Evolutionary conservation across 2,113 vertebrate genomes (phyloP).

Genomic region (Pica pica): DNA sequence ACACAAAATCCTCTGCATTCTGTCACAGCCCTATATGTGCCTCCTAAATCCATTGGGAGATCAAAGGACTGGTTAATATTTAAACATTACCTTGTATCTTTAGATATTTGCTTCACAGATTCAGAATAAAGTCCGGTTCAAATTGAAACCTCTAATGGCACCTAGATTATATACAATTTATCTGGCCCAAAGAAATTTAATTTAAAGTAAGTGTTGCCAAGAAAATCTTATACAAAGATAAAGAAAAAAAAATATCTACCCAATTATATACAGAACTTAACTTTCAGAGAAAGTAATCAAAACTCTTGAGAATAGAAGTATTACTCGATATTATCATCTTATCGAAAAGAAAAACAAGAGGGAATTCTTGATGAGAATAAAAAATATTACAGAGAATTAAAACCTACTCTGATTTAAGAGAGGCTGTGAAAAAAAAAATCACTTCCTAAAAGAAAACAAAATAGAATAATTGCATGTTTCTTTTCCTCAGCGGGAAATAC

Average conservation of each 20-base stretch:
- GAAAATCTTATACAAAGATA: neutral
- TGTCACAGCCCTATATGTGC: neutral
- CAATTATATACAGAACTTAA: no score
- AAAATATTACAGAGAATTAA: neutral
- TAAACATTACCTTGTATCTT: neutral
- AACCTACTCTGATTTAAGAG: neutral
- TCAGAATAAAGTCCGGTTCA: neutral
- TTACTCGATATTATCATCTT: no score
- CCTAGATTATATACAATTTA: no score
- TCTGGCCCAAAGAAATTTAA: fast-evolving
- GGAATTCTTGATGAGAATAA: neutral
- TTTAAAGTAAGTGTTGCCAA: neutral
- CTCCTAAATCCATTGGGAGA: neutral
- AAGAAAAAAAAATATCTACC: neutral
- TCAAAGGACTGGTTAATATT: neutral
- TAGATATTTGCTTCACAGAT: neutral
- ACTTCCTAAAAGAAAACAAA: neutral
- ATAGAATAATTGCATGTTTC: neutral
- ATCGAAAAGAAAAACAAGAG: neutral
- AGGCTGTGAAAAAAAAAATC: fast-evolving
- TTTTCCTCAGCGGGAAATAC: fast-evolving
- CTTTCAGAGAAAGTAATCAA: neutral
- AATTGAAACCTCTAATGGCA: fast-evolving
- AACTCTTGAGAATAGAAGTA: neutral
- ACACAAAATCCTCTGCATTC: neutral